Percentiles rank a stretch among this genome's conserved stretches.
phyloP scores from a whole-genome alignment of 2,113 vertebrate genomes.

The Rhodinocichla rosea region DNA sequence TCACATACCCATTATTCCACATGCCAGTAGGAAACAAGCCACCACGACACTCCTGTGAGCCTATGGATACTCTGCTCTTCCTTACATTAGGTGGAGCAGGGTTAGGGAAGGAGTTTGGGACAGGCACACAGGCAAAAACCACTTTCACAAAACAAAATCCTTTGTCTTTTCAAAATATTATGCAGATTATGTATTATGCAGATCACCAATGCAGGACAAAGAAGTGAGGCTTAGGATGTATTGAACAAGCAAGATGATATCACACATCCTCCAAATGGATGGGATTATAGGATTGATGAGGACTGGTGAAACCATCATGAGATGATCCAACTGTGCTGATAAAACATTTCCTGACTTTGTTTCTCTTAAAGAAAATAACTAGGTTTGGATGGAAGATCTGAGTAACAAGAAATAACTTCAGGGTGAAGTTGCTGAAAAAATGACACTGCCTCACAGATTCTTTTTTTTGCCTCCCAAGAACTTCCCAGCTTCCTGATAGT shows the following conservation, averaged over 20 bases:
- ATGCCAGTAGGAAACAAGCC: background rate
- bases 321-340: background rate
- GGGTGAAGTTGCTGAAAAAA: background rate
- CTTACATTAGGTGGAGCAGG: background rate
- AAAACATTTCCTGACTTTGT: background rate
- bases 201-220: background rate
- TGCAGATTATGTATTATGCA: background rate
- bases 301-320: background rate
- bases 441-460: background rate
- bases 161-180: background rate
- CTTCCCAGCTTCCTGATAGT: background rate
- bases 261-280: background rate
- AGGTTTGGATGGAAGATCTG: background rate
- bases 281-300: background rate
- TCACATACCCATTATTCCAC: background rate
- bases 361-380: background rate
- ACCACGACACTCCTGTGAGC: background rate
- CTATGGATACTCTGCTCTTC: background rate
- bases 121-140: background rate
- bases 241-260: background rate
- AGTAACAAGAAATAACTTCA: background rate
- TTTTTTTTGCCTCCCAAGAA: background rate
- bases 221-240: background rate
- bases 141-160: background rate
- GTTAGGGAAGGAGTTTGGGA: background rate